Base-by-base conservation (phyloP, 2,888 invertebrate species). In the Ectemnius cavifrons region DNA sequence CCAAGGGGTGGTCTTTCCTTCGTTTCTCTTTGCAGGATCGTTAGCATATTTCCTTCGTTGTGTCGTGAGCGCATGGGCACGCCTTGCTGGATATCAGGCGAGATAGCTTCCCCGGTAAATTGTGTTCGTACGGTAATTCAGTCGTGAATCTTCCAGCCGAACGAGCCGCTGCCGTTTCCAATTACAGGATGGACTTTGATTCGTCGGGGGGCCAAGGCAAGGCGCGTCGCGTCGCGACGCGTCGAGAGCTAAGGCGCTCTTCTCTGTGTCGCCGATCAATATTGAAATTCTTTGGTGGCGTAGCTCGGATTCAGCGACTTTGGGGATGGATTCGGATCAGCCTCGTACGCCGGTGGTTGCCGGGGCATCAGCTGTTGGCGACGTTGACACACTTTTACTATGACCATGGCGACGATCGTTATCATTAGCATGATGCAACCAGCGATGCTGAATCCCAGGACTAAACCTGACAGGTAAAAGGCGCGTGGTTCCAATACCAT, bases 121-220 rank as follows among this genome's bases (percentile, higher is more conserved):
- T 81, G 78, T 81, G 81, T 78, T 80, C 78, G 67, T 76, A 80
- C 80, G 74, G 76, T 80, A 80, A 81, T 81, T 82, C 81, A 76
- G 73, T 80, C 79, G 81, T 74, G 80, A 82, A 81, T 81, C 80
- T 81, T 81, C 74, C 78, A 72, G 65, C 18, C 75, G 79, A 80
- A 69, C 69, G 74, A 67, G 63, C 71, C 67, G 64, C 78, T 74
- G 80, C 73, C 78, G 73, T 76, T 82, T 78, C 79, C 78, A 82
- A 81, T 81, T 81, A 81, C 78, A 73, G 75, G 72, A 78, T 80
- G 78, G 78, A 74, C 77, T 79, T 81, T 81, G 81, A 81, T 81
- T 81, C 79, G 81, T 71, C 63, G 77, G 37, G 8, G 37, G 37
- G 23, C 23, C 37, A 37, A 63, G 67, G 46, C 56, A 49, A 27